Evolutionary conservation across 2,888 invertebrate genomes (phyloP).

Genomic region (Drosophila cracens): DNA sequence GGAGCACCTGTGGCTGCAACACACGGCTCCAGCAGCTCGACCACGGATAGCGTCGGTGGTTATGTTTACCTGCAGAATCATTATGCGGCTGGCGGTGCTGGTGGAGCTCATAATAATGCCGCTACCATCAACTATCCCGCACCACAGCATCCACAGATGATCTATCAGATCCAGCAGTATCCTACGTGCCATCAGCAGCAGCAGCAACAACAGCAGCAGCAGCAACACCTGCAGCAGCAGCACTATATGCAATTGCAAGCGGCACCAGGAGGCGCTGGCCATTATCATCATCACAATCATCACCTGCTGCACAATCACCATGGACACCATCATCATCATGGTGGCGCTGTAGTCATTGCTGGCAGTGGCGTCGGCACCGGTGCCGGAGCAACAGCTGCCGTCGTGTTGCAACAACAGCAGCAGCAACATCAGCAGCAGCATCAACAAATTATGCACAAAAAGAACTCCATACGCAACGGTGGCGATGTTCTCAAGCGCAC

Average conservation of each 20-base stretch:
- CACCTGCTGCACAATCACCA: constrained; percentile 82
- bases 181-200: constrained; percentile 84
- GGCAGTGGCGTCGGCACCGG: constrained; percentile 84
- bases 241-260: constrained; percentile 67
- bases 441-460: constrained; percentile 87
- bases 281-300: constrained; percentile 77
- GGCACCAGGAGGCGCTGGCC: constrained; percentile 32
- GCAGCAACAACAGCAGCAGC: constrained; percentile 63
- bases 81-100: constrained; percentile 60
- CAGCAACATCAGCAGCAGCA: constrained; percentile 81
- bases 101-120: constrained; percentile 72
- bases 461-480: constrained; percentile 87
- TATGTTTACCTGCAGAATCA: constrained; percentile 85
- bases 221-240: constrained; percentile 60
- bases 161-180: constrained; percentile 81
- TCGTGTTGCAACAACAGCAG: constrained; percentile 49
- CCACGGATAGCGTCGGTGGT: constrained; percentile 77
- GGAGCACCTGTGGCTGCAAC: constrained; percentile 58
- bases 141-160: constrained; percentile 81
- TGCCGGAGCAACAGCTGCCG: constrained; percentile 41
- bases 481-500: constrained; percentile 89
- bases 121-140: constrained; percentile 74
- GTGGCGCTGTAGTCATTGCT: constrained; percentile 84
- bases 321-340: constrained; percentile 82
- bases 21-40: constrained; percentile 70